These are phyloP conservation scores for Geodia barretti DNA, from an alignment of 37 sponge, comb jelly and placozoan genomes.

Conservation along the genomic window DNA sequence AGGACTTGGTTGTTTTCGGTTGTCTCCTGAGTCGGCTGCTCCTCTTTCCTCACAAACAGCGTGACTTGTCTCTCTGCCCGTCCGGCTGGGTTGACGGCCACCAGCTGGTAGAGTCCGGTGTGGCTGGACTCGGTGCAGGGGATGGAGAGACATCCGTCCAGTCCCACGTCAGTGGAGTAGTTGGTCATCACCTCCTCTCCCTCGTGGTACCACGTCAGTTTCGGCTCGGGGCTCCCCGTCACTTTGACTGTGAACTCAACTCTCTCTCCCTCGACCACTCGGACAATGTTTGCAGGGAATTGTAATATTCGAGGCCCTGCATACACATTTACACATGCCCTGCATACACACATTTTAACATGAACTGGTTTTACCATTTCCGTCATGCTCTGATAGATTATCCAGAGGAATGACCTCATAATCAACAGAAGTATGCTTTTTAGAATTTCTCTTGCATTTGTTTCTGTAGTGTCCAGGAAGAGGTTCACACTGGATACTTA, in stretches of 20 bases:
- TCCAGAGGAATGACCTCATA: too few relatives aligned
- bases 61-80: slow-evolving; percentile 4
- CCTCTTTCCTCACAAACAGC: slow-evolving; percentile 12
- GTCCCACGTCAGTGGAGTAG: slow-evolving; percentile 22
- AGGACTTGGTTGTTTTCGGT: background rate
- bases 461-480: too few relatives aligned
- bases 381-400: too few relatives aligned
- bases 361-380: too few relatives aligned
- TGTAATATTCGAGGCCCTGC: slow-evolving; percentile 24
- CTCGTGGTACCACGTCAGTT: slow-evolving; percentile 31
- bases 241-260: slow-evolving; percentile 36
- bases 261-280: slow-evolving; percentile 21
- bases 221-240: slow-evolving; percentile 21
- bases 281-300: slow-evolving; percentile 28
- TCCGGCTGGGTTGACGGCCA: slow-evolving; percentile 26
- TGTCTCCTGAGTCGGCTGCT: background rate
- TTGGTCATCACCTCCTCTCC: background rate
- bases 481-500: too few relatives aligned
- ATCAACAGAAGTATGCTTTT: too few relatives aligned
- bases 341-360: too few relatives aligned
- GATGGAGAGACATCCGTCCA: slow-evolving; percentile 29
- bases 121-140: slow-evolving; percentile 28
- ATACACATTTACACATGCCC: too few relatives aligned
- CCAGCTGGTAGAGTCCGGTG: slow-evolving; percentile 38
- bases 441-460: too few relatives aligned